Conservation (phyloP, 1,140 invertebrate species). For the Drosophila obscura region DNA sequence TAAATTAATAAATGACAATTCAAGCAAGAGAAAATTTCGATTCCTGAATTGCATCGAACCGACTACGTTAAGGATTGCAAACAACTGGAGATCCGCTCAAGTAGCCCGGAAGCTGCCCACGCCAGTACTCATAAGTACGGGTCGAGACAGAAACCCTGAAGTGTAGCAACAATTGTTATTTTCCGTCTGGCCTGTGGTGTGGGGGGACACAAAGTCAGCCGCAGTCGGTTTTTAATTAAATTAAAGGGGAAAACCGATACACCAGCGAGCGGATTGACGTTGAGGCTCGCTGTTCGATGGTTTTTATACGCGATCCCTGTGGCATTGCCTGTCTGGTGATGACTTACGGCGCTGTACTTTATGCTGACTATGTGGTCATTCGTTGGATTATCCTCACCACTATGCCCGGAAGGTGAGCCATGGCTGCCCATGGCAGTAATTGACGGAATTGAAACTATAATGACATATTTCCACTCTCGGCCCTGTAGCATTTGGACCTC, state of each 20-base stretch:
- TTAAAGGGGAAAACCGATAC: conserved; percentile 47
- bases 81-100: conserved; percentile 4
- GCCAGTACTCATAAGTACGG: neutral
- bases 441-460: conserved; percentile 2
- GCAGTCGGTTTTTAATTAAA: conserved; percentile 73
- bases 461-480: conserved; percentile 60
- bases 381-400: conserved; percentile 93
- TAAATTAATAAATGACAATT: conserved; percentile 70
- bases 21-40: conserved; percentile 32
- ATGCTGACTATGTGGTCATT: conserved; percentile 96
- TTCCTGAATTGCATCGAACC: conserved; percentile 16
- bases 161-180: conserved; percentile 68
- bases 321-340: conserved; percentile 93
- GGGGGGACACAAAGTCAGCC: conserved; percentile 37
- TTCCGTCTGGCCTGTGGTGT: conserved; percentile 27
- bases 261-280: conserved; percentile 1
- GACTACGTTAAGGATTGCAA: conserved; percentile 8
- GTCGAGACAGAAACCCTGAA: neutral
- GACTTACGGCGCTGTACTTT: conserved; percentile 93
- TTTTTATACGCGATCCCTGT: conserved; percentile 92
- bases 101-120: neutral
- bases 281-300: conserved; percentile 53
- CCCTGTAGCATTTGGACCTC: conserved; percentile 91
- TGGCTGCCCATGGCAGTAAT: neutral
- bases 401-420: conserved; percentile 90